Evolutionary conservation across 1,140 invertebrate species (phyloP).

Genomic region (Diprion similis): DNA sequence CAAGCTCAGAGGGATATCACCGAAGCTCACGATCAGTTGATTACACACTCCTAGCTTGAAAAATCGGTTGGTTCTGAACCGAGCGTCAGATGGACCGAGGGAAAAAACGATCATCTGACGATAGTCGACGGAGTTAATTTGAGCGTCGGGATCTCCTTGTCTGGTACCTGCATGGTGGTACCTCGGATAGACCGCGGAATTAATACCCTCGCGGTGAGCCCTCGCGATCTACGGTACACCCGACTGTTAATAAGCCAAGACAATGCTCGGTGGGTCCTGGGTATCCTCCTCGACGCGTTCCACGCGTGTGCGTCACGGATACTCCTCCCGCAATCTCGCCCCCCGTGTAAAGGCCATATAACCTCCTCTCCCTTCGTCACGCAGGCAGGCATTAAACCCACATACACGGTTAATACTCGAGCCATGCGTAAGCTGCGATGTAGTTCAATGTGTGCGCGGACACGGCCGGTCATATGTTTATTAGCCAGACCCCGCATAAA

Average conservation of each 20-base stretch:
- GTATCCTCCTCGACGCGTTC: not conserved
- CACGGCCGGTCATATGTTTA: slow-evolving; percentile 63
- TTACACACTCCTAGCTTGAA: too few species aligned
- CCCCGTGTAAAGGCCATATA: not conserved
- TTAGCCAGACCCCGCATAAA: slow-evolving; percentile 62
- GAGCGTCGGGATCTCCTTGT: too few species aligned
- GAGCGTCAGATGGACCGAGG: too few species aligned
- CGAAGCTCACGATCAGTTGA: too few species aligned
- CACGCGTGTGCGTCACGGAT: not conserved
- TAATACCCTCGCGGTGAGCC: slow-evolving; percentile 23
- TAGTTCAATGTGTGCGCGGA: slow-evolving; percentile 5
- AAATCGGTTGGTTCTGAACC: too few species aligned
- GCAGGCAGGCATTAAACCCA: too few species aligned
- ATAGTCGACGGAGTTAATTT: slow-evolving; percentile 1
- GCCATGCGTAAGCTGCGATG: not conserved
- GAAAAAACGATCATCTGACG: too few species aligned
- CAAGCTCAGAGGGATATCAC: too few species aligned
- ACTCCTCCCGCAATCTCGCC: slow-evolving; percentile 1
- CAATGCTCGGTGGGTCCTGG: slow-evolving; percentile 43
- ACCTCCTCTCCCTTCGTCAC: not conserved
- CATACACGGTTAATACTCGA: not conserved
- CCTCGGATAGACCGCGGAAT: slow-evolving; percentile 6
- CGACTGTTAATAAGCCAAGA: slow-evolving; percentile 58
- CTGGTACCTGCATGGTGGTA: too few species aligned
- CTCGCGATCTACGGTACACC: slow-evolving; percentile 49